Evolutionary conservation across 2,888 invertebrate species (phyloP).

Genomic region (Dasypogon diadema): DNA sequence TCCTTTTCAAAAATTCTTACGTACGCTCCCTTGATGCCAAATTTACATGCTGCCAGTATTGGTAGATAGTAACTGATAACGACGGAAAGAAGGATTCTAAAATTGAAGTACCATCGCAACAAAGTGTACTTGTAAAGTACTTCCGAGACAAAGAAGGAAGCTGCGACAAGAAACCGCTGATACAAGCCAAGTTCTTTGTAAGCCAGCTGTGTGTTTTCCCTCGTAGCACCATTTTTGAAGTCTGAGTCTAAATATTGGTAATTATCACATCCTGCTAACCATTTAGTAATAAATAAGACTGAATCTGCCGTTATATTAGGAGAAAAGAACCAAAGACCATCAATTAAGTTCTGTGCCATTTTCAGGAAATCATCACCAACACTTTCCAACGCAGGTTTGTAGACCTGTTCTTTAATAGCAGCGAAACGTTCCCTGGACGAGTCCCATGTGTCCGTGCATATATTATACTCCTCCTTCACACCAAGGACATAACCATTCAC

Average conservation of each 20-base stretch:
- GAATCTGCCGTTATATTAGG: constrained; percentile 72
- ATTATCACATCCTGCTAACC: constrained; percentile 70
- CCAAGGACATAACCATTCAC: constrained; percentile 82
- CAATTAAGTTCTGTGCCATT: constrained; percentile 73
- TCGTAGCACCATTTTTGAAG: constrained; percentile 27
- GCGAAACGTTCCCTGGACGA: constrained; percentile 71
- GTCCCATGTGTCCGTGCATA: constrained; percentile 72
- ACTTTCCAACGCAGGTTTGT: constrained; percentile 72
- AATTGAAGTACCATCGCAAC: constrained; percentile 72
- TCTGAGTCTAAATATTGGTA: constrained; percentile 66
- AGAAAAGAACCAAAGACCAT: constrained; percentile 76
- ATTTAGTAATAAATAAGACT: constrained; percentile 70
- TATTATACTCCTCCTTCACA: constrained; percentile 79
- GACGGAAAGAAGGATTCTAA: constrained; percentile 70
- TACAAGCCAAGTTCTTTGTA: constrained; percentile 40
- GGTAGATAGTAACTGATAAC: constrained; percentile 75
- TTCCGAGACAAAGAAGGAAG: background rate
- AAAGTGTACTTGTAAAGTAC: constrained; percentile 66
- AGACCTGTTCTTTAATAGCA: constrained; percentile 71
- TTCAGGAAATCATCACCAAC: constrained; percentile 73
- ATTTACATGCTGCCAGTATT: constrained; percentile 74
- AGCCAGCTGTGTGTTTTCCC: constrained; percentile 5
- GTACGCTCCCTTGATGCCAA: constrained; percentile 72
- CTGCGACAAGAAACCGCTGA: constrained; percentile 50
- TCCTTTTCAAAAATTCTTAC: constrained; percentile 69